These are phyloP conservation scores for Diprion similis DNA, from an alignment of 1,140 invertebrate genomes.

Conservation along the genomic window DNA sequence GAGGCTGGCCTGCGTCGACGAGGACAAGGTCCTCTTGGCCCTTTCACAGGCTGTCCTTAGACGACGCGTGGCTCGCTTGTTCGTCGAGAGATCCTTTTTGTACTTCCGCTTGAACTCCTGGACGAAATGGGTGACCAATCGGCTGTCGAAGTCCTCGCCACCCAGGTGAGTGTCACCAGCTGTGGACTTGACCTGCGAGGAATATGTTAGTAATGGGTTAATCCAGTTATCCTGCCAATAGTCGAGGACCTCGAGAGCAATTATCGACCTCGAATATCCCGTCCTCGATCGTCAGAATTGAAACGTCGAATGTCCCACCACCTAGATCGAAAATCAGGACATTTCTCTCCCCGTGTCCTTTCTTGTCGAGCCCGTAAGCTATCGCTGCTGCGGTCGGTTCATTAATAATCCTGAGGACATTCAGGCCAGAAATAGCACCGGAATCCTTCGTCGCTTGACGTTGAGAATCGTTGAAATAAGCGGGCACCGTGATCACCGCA, in stretches of 20 bases:
- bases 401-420: slow-evolving; percentile 84
- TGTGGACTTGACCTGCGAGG: slow-evolving; percentile 79
- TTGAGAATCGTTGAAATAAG: slow-evolving; percentile 82
- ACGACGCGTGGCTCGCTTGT: slow-evolving; percentile 73
- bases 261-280: slow-evolving; percentile 64
- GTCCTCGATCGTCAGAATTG: slow-evolving; percentile 77
- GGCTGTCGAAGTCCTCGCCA: slow-evolving; percentile 82
- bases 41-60: slow-evolving; percentile 82
- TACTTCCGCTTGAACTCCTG: slow-evolving; percentile 76
- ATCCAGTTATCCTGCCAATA: not conserved
- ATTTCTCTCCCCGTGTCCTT: slow-evolving; percentile 55
- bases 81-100: slow-evolving; percentile 68
- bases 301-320: slow-evolving; percentile 66
- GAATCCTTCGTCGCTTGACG: slow-evolving; percentile 84
- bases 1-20: slow-evolving; percentile 75
- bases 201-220: slow-evolving; percentile 36
- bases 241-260: not conserved
- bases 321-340: slow-evolving; percentile 59
- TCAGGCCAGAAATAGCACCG: slow-evolving; percentile 67
- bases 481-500: slow-evolving; percentile 59
- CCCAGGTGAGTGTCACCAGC: slow-evolving; percentile 81
- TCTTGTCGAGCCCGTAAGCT: slow-evolving; percentile 72
- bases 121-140: slow-evolving; percentile 75
- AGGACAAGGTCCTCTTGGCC: slow-evolving; percentile 81
- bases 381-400: slow-evolving; percentile 73